Percentiles rank a stretch among this genome's conserved stretches.
phyloP scores from a whole-genome alignment of 2,888 invertebrate species.

The Quadroppia sp. region DNA sequence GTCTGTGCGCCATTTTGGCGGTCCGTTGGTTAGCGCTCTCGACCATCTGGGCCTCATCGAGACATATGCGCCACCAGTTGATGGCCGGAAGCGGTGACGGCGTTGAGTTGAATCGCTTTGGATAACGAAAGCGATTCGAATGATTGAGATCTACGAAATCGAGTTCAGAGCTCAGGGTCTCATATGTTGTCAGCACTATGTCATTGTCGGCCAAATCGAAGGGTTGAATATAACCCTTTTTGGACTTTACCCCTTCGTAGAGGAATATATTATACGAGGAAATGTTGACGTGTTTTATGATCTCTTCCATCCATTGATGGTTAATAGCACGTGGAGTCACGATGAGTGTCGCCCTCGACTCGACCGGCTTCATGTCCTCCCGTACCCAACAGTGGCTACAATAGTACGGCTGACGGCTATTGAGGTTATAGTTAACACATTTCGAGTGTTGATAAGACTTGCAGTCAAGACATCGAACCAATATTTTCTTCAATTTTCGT shows the following conservation, averaged over 20 bases:
- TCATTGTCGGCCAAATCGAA: slow-evolving; percentile 62
- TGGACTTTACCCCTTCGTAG: slow-evolving; percentile 55
- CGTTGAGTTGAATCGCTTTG: slow-evolving; percentile 62
- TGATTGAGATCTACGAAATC: slow-evolving; percentile 59
- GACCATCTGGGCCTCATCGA: slow-evolving; percentile 77
- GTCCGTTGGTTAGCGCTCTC: slow-evolving; percentile 61
- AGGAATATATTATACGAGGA: slow-evolving; percentile 53
- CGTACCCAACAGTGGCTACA: slow-evolving; percentile 66
- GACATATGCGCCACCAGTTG: slow-evolving; percentile 70
- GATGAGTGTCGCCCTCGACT: slow-evolving; percentile 65
- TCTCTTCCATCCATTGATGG: slow-evolving; percentile 69
- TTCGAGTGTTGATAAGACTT: slow-evolving; percentile 61
- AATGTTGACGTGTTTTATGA: slow-evolving; percentile 61
- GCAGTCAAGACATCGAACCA: slow-evolving; percentile 60
- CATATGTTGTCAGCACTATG: slow-evolving; percentile 69
- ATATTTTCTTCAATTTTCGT: background rate
- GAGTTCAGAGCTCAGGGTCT: slow-evolving; percentile 62
- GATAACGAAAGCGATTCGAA: slow-evolving; percentile 56
- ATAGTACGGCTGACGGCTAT: slow-evolving; percentile 54
- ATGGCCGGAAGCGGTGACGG: slow-evolving; percentile 66
- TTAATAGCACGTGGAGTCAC: slow-evolving; percentile 65
- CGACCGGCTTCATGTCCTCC: slow-evolving; percentile 53
- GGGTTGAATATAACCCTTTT: slow-evolving; percentile 60
- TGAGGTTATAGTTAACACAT: slow-evolving; percentile 59
- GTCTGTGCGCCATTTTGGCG: slow-evolving; percentile 62